Base-by-base conservation (phyloP, 2,113 vertebrate genomes). In the Carlito syrichta region DNA sequence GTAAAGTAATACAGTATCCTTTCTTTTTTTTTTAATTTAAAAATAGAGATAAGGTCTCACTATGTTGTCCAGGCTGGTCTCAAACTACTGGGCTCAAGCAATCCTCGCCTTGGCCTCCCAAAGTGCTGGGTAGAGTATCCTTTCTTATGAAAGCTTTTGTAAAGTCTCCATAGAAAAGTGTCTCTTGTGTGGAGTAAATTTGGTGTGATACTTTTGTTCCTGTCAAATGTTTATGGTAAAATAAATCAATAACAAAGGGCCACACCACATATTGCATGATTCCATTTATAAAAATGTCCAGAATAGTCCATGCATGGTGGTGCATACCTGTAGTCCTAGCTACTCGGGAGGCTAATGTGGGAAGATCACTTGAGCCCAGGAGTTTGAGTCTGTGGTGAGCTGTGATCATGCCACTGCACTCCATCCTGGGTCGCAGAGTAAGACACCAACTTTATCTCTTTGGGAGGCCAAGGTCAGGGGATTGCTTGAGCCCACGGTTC, bases 241-340 rank as follows among this genome's bases (percentile, higher is more conserved):
- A 94, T 50, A 81, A 92, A 20, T 43, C 38, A 54, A 45, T 89
- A 82, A 84, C 48, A 79, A 56, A 88, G 58, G 77, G 35, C 6
- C 48, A 86, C 35, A 22, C 6, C 48, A 86, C 35, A 22, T 89
- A 43, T 66, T 68, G 16, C 68, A 40, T 87, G 14, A 76, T 81
- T 76, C 22, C 48, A 60, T 93, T 93, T 94, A 81, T 71, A 77
- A 40, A 90, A 90, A 93, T 82, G 73, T 93, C 60, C 38, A 50
- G 22, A 93, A 56, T 54, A 91, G 54, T 17, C 60, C 91, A 32
- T 6, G 62, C 62, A 16, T 66, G 62, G 62, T 16, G 2, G 62
- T 3, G 2, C 62, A 35, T 66, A 12, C 30, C 62, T 66, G 62
- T 66, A 66, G 62, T 66, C 32, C 32, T 32, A 66, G 62, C 62